Base-by-base conservation (phyloP, 2,797 vertebrate genomes). In the Typhlichthys subterraneus region DNA sequence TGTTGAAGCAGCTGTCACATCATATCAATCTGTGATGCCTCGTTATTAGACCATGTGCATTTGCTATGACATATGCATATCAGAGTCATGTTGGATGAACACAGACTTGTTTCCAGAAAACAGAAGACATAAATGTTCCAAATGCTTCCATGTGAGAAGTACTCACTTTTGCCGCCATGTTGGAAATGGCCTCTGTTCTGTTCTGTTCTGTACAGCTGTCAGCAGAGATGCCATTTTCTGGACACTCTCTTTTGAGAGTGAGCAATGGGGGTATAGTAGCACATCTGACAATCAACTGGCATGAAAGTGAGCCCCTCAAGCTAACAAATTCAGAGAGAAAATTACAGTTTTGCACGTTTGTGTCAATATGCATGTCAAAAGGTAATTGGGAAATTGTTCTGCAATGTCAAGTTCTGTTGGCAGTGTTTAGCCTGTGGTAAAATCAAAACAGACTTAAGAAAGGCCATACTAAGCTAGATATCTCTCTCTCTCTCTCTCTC, bases 281-380 rank as follows among this genome's bases (percentile, higher is more conserved):
- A 84, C 87, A 90, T 89, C 88, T 89, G 89, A 89, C 87, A 89
- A 77, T 85, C 82, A 86, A 85, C 85, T 87, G 84, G 88, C 87
- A 89, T 90, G 85, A 90, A 90, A 92, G 88, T 81, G 82, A 88
- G 80, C 82, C 88, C 88, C 90, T 87, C 83, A 76, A 90, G 90
- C 90, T 71, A 89, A 83, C 88, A 90, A 87, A 91, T 89, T 90
- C 90, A 88, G 80, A 88, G 88, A 88, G 88, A 91, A 89, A 91
- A 91, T 91, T 90, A 89, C 88, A 88, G 90, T 90, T 90, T 89
- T 90, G 88, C 78, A 73, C 88, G 53, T 90, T 91, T 91, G 90
- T 91, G 90, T 91, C 90, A 91, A 91, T 91, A 91, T 91, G 90
- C 90, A 89, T 90, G 90, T 91, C 90, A 91, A 91, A 91, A 91